Conservation (phyloP, 2,113 vertebrate species). For the Onychostruthus taczanowskii region DNA sequence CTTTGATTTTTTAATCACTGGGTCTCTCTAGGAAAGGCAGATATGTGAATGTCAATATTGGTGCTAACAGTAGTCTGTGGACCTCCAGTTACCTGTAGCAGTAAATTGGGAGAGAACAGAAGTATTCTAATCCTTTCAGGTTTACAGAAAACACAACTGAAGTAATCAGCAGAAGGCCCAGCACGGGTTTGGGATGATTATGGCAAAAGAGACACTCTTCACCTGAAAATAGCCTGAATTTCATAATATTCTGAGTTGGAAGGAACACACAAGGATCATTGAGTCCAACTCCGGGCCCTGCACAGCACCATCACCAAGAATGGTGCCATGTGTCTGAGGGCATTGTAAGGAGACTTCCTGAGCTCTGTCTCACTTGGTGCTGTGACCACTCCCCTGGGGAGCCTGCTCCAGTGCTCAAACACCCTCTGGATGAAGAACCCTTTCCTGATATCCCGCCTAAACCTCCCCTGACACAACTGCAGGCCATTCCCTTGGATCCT, state of each 20-base stretch:
- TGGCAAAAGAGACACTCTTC: not conserved
- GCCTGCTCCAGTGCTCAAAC: not conserved
- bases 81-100: not conserved
- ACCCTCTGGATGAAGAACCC: not conserved
- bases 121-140: not conserved
- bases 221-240: not conserved
- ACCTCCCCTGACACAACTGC: not conserved
- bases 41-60: not conserved
- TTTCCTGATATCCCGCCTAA: not conserved
- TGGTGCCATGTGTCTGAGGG: not conserved
- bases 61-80: not conserved
- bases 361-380: not conserved
- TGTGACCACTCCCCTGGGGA: not conserved
- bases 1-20: not conserved
- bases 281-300: not conserved
- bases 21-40: not conserved
- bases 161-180: not conserved
- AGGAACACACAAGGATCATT: not conserved
- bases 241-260: not conserved
- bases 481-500: rapidly evolving
- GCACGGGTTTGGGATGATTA: not conserved
- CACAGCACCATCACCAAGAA: not conserved
- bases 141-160: not conserved
- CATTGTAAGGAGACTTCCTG: not conserved
- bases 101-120: not conserved